Percentiles rank a stretch among this genome's conserved stretches.
Conservation (phyloP, 2,797 vertebrate genomes). For the Enoplosus armatus region DNA sequence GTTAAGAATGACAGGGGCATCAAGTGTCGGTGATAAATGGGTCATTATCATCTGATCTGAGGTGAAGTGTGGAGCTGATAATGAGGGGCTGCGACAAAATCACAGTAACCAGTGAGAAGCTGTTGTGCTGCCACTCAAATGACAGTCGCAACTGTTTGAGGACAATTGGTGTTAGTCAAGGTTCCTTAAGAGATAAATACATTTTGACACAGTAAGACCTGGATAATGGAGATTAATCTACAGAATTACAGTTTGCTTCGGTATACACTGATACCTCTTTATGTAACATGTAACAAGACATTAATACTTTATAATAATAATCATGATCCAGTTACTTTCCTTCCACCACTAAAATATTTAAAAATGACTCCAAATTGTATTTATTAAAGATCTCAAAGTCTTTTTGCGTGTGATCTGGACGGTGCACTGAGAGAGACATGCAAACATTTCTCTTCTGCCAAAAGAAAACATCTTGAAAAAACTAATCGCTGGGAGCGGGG, state of each 20-base stretch:
- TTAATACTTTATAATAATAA: not conserved
- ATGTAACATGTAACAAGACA: not conserved
- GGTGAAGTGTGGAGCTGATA: conserved; percentile 79
- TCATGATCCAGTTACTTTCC: not conserved
- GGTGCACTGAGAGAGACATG: conserved; percentile 48
- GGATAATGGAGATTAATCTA: not conserved
- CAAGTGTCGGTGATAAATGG: conserved; percentile 82
- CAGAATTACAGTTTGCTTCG: not conserved
- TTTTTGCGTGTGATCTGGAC: conserved; percentile 50
- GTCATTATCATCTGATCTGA: conserved; percentile 83
- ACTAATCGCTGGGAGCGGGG: conserved; percentile 53
- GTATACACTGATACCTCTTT: not conserved
- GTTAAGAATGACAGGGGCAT: conserved; percentile 75
- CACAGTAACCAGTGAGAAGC: conserved; percentile 48
- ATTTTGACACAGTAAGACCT: not conserved
- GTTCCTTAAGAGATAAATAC: not conserved
- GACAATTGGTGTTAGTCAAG: conserved; percentile 16
- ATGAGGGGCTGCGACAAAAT: conserved; percentile 71
- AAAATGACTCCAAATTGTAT: conserved; percentile 4
- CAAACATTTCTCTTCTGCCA: conserved; percentile 69
- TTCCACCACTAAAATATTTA: not conserved
- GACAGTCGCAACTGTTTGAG: conserved; percentile 6
- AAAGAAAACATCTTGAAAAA: conserved; percentile 73
- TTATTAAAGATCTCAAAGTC: conserved; percentile 18
- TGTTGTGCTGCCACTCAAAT: conserved; percentile 48